These are phyloP conservation scores for Hypotaenidia okinawae DNA, from an alignment of 2,797 vertebrate genomes.

Conservation along the genomic window DNA sequence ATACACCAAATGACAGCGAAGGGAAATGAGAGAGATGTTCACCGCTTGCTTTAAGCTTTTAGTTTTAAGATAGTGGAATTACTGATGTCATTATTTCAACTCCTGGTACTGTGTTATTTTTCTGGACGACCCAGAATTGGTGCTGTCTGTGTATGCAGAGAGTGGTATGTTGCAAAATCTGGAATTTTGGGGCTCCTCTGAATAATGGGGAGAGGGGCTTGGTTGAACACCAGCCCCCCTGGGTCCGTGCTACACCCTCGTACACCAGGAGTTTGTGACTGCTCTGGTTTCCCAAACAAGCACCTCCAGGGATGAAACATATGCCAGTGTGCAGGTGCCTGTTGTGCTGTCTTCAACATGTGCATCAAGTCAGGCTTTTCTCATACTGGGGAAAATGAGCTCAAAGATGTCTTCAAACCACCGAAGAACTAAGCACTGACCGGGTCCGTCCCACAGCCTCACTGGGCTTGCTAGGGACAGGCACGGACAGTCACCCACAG, in stretches of 20 bases:
- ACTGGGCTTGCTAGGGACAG: not conserved
- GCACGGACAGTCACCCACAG: not conserved
- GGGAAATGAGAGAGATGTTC: not conserved
- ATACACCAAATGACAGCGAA: not conserved
- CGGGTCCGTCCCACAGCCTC: not conserved
- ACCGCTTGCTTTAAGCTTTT: not conserved
- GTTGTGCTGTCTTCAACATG: not conserved
- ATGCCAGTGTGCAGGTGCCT: not conserved
- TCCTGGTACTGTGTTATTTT: not conserved
- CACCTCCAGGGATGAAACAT: not conserved
- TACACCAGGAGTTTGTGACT: not conserved
- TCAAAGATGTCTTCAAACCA: not conserved
- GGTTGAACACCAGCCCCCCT: not conserved
- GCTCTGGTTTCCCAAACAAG: not conserved
- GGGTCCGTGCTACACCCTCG: not conserved
- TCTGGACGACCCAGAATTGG: not conserved
- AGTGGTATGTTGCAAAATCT: not conserved
- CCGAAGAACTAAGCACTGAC: not conserved
- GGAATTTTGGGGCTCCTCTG: not conserved
- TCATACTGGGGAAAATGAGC: not conserved
- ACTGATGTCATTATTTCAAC: not conserved
- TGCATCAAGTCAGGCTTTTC: not conserved
- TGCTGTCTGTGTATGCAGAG: not conserved
- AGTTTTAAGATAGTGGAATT: not conserved
- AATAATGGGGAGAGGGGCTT: not conserved